Evolutionary conservation across 2,113 vertebrate genomes (phyloP), one percentile per base, ranked within the genome.

Genomic region (Argyrosomus japonicus): DNA sequence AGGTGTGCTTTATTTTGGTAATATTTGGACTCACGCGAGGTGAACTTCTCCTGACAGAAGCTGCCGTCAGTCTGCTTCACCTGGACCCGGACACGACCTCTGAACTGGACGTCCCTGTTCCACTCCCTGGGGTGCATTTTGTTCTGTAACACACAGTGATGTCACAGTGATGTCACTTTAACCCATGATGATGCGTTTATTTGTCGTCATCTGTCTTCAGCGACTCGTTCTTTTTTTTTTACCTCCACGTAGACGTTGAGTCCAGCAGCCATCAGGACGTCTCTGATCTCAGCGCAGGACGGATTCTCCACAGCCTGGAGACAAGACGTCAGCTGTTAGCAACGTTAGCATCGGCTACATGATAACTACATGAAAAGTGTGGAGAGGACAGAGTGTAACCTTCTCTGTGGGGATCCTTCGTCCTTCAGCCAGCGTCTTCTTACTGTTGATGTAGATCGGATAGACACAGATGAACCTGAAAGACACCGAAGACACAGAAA

Each of bases 111-210:
- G 4, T 99, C 98, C 85, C 97, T 92, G 93, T 98, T 99, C 97
- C 97, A 99, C 84, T 99, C 98, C 64, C 97, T 94, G 51, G 98
- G 97, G 87, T 99, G 98, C 96, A 99, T 96, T 90, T 99, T 99
- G 90, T 97, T 97, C 84, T 88, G 69, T 1, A 62, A 84, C 2
- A 65, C 3, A 65, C 32, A 36, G 32, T 8, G 32, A 36, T 36
- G 32, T 36, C 32, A 36, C 36, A 36, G 36, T 36, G 36, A 36
- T 56, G 54, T 21, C 53, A 53, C 7, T 50, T 47, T 4, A 47
- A 47, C 45, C 45, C 13, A 6, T 13, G 45, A 47, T 10, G 19
- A 82, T 5, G 43, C 9, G 23, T 74, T 6, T 32, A 32, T 6
- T 32, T 32, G 32, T 32, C 32, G 36, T 36, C 36, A 36, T 36